Percentiles rank a stretch among this genome's conserved stretches.
Conservation (phyloP, 2,888 invertebrate species). For the Tenthredo distinguenda region DNA sequence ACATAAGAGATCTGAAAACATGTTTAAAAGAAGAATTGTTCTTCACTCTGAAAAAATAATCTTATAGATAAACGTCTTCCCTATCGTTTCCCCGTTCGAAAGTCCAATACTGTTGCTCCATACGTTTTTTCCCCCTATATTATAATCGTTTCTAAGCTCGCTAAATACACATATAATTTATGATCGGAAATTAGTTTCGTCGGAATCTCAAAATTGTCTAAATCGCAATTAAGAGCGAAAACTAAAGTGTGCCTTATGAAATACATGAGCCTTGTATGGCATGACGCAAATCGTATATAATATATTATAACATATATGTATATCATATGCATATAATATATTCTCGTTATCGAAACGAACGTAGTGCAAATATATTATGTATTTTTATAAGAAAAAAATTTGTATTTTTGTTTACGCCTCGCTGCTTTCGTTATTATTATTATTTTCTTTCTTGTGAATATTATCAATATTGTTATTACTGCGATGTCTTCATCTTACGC, state of each 20-base stretch:
- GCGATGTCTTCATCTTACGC: neutral
- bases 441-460: neutral
- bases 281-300: neutral
- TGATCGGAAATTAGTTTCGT: neutral
- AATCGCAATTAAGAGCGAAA: neutral
- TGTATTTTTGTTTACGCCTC: neutral
- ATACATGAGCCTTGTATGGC: neutral
- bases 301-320: neutral
- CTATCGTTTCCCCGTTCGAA: neutral
- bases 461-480: neutral
- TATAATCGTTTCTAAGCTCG: neutral
- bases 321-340: neutral
- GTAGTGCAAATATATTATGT: constrained; percentile 41
- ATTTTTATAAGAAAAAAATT: constrained; percentile 18
- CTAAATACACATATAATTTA: neutral
- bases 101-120: neutral
- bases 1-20: neutral
- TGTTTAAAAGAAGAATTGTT: neutral
- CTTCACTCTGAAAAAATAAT: neutral
- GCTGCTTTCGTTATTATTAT: neutral
- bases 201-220: neutral
- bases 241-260: constrained; percentile 11
- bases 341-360: neutral
- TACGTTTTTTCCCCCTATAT: neutral
- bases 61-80: neutral